Conservation (phyloP, 2,888 invertebrate genomes). For the Lasioglossum leucozonium region DNA sequence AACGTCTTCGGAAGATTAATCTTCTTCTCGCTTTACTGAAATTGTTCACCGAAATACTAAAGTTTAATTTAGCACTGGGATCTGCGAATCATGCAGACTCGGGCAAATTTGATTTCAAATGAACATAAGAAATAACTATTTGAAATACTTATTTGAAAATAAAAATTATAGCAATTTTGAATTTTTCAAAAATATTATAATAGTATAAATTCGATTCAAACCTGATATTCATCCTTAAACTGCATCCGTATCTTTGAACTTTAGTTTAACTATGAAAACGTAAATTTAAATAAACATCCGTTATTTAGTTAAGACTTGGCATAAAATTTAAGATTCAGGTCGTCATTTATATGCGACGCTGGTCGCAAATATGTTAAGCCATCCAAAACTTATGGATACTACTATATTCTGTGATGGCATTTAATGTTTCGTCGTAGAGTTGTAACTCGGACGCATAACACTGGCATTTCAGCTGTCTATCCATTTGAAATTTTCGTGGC, state of each 20-base stretch:
- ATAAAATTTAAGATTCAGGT: background rate
- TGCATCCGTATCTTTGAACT: no score
- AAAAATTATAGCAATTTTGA: no score
- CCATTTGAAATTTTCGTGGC: background rate
- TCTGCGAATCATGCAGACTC: no score
- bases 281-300: background rate
- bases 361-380: background rate
- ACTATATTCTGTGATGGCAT: background rate
- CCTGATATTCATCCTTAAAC: no score
- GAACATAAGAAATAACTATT: no score
- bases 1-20: background rate
- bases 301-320: background rate
- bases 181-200: no score
- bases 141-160: no score
- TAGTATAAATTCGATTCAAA: no score
- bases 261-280: no score
- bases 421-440: background rate
- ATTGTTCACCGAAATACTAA: background rate
- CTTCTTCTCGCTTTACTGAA: background rate
- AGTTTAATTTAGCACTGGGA: background rate
- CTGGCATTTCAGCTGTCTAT: background rate
- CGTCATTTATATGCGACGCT: background rate
- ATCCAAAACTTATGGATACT: background rate
- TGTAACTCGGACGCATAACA: background rate
- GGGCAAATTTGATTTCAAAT: no score